A percentile compares a stretch with the other conserved stretches of the same genome.
Conservation (phyloP, 2,797 vertebrate genomes). For the Potorous gilbertii region DNA sequence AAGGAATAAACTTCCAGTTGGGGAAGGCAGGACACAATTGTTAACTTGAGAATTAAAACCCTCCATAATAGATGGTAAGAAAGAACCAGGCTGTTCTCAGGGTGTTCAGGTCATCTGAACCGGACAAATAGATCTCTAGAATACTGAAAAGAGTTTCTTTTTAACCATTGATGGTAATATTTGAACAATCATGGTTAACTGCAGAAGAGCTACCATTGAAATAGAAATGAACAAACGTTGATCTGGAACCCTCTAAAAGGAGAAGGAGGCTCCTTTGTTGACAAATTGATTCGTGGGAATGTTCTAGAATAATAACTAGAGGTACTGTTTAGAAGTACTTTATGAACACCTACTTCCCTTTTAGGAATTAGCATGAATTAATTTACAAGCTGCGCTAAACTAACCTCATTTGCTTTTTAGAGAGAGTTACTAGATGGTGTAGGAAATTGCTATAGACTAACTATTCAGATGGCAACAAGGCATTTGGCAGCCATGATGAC, state of each 20-base stretch:
- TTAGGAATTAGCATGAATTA: neutral
- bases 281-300: neutral
- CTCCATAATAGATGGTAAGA: neutral
- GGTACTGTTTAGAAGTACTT: neutral
- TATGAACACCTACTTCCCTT: neutral
- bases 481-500: neutral
- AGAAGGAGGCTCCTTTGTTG: neutral
- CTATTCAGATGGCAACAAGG: neutral
- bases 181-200: neutral
- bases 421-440: neutral
- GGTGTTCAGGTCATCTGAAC: neutral
- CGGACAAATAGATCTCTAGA: neutral
- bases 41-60: neutral
- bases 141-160: neutral
- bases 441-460: neutral
- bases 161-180: neutral
- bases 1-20: neutral
- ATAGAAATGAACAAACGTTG: neutral
- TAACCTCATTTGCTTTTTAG: neutral
- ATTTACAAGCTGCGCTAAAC: neutral
- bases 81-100: neutral
- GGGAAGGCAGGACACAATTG: neutral
- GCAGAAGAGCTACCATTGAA: neutral
- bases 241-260: neutral
- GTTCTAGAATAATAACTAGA: neutral